Base-by-base conservation (phyloP, 92 coral and sea anemone species). In the Parazoanthus darwini region DNA sequence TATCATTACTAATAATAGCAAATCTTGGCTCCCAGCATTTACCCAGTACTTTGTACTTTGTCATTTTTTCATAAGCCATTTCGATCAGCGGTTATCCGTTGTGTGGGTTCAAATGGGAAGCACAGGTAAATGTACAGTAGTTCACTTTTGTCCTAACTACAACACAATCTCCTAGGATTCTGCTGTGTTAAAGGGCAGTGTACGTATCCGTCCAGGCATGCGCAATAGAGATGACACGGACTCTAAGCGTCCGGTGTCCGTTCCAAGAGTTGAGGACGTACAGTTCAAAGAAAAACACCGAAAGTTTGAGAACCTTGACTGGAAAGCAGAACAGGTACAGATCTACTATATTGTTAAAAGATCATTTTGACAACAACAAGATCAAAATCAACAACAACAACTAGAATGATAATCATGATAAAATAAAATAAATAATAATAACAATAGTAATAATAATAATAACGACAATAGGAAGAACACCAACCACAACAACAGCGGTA, bases 271-370 rank as follows among this genome's bases (percentile, higher is more conserved):
- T 29, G 87, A 84, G 39, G 87, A 84, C 25, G n/a, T 71, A 5
- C 79, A 84, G 44, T 84, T 84, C 66, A 71, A 56, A 51, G 87
- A 84, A 33, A 84, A 84, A 71, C 87, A 84, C 54, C 79, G 48
- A 37, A 84, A 84, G 44, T 84, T 84, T 35, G 87, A 84, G 79
- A 77, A 46, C n/a, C 87, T 84, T 44, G 87, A 84, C 68, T 84
- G 78, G 79, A 84, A 84, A 72, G 87, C 87, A 84, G 87, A 84
- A 46, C 87, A 84, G 87, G 87, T 84, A 84, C 63, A 84, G 59
- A 54, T 13, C 13, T 20, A 54, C 9, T 2, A 13, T 54, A 15
- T 7, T 2, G 9, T 54, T 54, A 54, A 54, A 13, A 54, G 18
- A 54, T 54, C 13, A 54, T 20, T 54, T 54, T 13, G 59, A 13